Conservation (phyloP, 1,140 invertebrate species). For the Brachionus plicatilis region DNA sequence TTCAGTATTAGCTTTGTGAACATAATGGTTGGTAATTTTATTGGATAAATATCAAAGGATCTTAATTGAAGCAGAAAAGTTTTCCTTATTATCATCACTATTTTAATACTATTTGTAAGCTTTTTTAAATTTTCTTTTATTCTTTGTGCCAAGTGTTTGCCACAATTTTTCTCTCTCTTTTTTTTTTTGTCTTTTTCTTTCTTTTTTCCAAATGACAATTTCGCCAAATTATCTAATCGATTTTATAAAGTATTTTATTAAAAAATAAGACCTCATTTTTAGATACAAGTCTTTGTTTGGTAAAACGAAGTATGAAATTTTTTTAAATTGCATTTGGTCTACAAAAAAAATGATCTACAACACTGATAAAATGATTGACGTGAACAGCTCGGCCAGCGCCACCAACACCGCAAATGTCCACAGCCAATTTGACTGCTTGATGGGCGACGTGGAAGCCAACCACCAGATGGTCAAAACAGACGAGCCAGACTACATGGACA, state of each 20-base stretch:
- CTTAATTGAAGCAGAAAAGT: constrained; percentile 29
- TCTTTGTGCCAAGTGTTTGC: neutral
- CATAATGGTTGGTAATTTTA: neutral
- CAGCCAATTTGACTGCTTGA: neutral
- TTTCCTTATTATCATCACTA: neutral
- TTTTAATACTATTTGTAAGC: neutral
- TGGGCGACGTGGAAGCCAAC: neutral
- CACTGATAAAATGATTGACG: constrained; percentile 5
- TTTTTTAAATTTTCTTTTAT: neutral
- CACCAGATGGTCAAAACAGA: neutral
- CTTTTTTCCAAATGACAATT: neutral
- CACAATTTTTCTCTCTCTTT: neutral
- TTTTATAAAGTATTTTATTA: neutral
- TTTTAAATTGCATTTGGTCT: neutral
- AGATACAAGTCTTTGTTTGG: neutral
- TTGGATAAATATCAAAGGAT: constrained; percentile 29
- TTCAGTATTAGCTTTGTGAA: neutral
- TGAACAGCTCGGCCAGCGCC: neutral
- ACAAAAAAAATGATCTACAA: neutral
- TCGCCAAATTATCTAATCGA: neutral
- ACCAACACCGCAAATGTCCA: neutral
- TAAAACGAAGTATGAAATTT: constrained; percentile 1
- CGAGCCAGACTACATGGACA: neutral
- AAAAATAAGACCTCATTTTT: neutral
- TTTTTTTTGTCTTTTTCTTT: too few species aligned